Conservation (phyloP, 2,797 vertebrate genomes). For the Coluber constrictor region DNA sequence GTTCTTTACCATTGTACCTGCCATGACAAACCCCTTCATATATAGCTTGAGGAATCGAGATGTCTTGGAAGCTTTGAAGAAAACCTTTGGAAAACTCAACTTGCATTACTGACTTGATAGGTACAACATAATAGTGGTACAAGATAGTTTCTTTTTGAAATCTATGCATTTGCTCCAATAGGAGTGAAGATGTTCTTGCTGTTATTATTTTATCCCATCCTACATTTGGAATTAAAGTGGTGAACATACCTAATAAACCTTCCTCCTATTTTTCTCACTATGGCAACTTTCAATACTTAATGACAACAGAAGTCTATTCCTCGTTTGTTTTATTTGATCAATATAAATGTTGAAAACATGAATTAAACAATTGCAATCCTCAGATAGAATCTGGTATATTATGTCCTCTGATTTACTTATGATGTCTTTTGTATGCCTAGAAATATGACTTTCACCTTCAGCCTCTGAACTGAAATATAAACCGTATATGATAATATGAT, state of each 20-base stretch:
- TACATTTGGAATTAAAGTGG: background rate
- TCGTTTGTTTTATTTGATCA: background rate
- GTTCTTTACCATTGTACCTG: slow-evolving; percentile 30
- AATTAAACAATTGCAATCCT: background rate
- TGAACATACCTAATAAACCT: background rate
- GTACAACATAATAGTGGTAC: background rate
- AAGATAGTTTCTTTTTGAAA: background rate
- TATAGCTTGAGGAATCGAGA: background rate
- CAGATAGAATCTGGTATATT: background rate
- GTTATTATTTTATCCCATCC: background rate
- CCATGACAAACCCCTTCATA: slow-evolving; percentile 12
- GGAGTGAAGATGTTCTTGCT: background rate
- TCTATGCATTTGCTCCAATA: background rate
- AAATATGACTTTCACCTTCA: background rate
- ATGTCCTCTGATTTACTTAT: background rate
- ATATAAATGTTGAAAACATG: background rate
- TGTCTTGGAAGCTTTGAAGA: slow-evolving; percentile 30
- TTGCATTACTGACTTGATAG: background rate
- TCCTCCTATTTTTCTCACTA: background rate
- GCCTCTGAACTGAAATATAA: background rate
- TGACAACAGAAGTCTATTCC: background rate
- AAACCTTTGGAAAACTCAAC: background rate
- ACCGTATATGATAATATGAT: background rate
- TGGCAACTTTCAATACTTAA: background rate
- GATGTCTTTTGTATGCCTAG: background rate